These are phyloP conservation scores for Sylvietta virens DNA, from an alignment of 2,113 vertebrate species.

Conservation along the genomic window DNA sequence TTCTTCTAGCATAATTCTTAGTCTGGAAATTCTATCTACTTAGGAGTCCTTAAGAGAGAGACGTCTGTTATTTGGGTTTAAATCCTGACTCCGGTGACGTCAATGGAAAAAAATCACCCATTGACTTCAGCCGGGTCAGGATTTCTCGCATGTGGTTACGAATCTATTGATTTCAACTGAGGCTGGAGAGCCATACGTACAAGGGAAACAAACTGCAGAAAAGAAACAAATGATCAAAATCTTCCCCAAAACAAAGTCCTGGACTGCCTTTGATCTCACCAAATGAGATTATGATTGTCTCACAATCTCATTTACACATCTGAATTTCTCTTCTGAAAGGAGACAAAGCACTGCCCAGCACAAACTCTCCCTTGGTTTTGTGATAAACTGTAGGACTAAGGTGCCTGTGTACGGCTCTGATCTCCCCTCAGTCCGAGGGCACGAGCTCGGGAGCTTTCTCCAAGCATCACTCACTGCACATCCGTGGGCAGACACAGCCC, in stretches of 20 bases:
- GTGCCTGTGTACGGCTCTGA: background rate
- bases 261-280: background rate
- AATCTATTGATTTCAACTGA: conserved; percentile 43
- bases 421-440: background rate
- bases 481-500: background rate
- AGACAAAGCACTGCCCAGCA: background rate
- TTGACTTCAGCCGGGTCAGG: conserved; percentile 54
- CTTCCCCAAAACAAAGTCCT: background rate
- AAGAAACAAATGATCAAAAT: background rate
- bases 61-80: conserved; percentile 48
- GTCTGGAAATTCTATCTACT: conserved; percentile 42
- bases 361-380: background rate
- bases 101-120: conserved; percentile 63
- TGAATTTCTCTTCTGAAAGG: background rate
- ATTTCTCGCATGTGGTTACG: conserved; percentile 49
- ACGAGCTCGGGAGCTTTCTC: background rate
- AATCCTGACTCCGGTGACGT: conserved; percentile 56
- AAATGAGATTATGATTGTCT: too few species aligned
- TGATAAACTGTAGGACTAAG: background rate
- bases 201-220: background rate
- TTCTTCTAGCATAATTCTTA: conserved; percentile 8
- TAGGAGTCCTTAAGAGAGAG: conserved; percentile 36
- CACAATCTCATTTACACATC: background rate
- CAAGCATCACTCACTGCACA: background rate
- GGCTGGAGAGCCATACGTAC: background rate